Conservation (phyloP, 2,888 invertebrate genomes). For the Orchesella flavescens region DNA sequence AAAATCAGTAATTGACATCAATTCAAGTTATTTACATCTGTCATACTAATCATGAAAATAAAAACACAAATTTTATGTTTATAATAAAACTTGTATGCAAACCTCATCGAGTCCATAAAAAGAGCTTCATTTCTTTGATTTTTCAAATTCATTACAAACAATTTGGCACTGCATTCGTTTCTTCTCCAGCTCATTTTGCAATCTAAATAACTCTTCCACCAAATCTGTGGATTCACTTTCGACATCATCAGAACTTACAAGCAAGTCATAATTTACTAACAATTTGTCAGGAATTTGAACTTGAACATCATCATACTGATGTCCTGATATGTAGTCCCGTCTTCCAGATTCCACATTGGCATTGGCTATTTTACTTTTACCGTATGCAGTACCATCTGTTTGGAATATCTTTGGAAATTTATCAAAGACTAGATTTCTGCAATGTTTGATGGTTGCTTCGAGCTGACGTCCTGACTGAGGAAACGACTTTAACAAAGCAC, state of each 20-base stretch:
- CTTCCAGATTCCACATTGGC: neutral
- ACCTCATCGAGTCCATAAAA: no score
- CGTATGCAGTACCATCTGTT: neutral
- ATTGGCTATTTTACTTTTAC: neutral
- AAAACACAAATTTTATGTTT: no score
- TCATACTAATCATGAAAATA: no score
- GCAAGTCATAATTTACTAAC: constrained; percentile 15
- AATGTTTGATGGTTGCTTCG: constrained; percentile 28
- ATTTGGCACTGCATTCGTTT: constrained; percentile 18
- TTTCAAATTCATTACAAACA: constrained; percentile 6
- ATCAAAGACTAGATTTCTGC: constrained; percentile 36
- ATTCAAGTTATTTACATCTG: no score
- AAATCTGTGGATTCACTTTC: neutral
- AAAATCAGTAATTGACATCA: no score
- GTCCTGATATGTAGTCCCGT: neutral
- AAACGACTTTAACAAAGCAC: constrained; percentile 38
- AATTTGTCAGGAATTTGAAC: constrained; percentile 13
- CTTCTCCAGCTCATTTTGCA: constrained; percentile 34
- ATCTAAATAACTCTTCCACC: constrained; percentile 14
- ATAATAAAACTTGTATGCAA: no score
- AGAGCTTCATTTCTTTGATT: neutral
- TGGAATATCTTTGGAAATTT: constrained; percentile 37
- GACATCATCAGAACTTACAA: neutral
- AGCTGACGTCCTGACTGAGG: constrained; percentile 28
- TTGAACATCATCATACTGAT: neutral